These are phyloP conservation scores for Pontoporia blainvillei DNA, from an alignment of 2,113 vertebrate genomes.

Conservation along the genomic window DNA sequence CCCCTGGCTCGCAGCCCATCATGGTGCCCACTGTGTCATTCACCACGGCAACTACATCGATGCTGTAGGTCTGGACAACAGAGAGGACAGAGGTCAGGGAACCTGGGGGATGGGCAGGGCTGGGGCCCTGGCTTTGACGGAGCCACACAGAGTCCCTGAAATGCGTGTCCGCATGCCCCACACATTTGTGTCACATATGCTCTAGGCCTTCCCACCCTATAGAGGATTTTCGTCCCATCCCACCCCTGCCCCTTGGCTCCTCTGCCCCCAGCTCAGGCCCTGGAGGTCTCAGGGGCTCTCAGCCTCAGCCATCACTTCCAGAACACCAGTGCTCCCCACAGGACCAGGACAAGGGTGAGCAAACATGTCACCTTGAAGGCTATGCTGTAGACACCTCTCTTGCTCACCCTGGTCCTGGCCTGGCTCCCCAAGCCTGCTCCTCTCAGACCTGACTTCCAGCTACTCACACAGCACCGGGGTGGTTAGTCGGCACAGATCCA, in stretches of 20 bases:
- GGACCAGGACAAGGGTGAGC: not conserved
- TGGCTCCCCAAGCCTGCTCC: not conserved
- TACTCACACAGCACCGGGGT: not conserved
- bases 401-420: not conserved
- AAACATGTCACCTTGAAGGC: not conserved
- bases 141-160: not conserved
- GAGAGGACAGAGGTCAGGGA: not conserved
- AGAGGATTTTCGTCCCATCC: not conserved
- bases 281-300: not conserved
- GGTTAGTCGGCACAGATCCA: not conserved
- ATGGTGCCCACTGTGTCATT: constrained; percentile 90
- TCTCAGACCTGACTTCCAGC: not conserved
- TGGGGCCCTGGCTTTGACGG: not conserved
- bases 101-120: not conserved
- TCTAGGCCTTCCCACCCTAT: too few species aligned
- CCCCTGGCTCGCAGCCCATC: constrained; percentile 83
- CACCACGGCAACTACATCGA: constrained; percentile 87
- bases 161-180: not conserved
- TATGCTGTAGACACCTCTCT: not conserved
- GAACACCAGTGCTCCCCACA: not conserved
- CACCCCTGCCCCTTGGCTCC: not conserved
- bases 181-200: not conserved
- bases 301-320: not conserved
- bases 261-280: not conserved
- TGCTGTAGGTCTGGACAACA: constrained; percentile 70